Conservation (phyloP, 2,797 vertebrate genomes). For the Xiphophorus birchmanni region DNA sequence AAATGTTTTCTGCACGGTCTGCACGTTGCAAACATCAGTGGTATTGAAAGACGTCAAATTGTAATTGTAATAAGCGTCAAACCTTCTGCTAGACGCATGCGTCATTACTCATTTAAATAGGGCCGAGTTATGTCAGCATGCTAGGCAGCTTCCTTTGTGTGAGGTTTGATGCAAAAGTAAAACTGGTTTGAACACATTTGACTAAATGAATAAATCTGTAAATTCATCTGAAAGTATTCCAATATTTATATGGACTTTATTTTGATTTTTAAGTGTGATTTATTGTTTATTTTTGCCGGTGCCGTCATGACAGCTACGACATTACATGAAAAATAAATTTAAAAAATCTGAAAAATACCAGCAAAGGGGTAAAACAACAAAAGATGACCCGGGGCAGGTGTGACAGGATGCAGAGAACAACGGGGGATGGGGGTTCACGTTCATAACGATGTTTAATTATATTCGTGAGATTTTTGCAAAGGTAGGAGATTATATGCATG, state of each 20-base stretch:
- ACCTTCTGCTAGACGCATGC: background rate
- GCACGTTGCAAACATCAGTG: background rate
- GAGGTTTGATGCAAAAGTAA: background rate
- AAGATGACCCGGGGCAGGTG: slow-evolving; percentile 27
- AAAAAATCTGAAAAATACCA: background rate
- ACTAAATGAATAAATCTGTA: background rate
- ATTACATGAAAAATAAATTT: background rate
- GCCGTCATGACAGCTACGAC: background rate
- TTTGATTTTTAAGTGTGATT: background rate
- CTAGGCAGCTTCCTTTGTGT: background rate
- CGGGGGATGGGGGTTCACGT: background rate
- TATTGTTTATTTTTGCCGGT: background rate
- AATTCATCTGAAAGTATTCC: background rate
- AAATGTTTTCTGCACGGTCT: background rate
- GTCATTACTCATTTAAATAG: background rate
- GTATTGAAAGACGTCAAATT: background rate
- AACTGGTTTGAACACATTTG: background rate
- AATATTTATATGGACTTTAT: background rate
- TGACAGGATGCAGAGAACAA: slow-evolving; percentile 8
- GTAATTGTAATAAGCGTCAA: background rate
- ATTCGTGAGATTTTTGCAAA: background rate
- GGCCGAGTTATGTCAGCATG: background rate
- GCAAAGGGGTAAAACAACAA: slow-evolving; percentile 28
- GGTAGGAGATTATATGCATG: slow-evolving; percentile 50
- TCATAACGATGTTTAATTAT: slow-evolving; percentile 16